A percentile compares a stretch with the other conserved stretches of the same genome.
phyloP scores from a whole-genome alignment of 2,797 vertebrate species.

The Vireo griseus region DNA sequence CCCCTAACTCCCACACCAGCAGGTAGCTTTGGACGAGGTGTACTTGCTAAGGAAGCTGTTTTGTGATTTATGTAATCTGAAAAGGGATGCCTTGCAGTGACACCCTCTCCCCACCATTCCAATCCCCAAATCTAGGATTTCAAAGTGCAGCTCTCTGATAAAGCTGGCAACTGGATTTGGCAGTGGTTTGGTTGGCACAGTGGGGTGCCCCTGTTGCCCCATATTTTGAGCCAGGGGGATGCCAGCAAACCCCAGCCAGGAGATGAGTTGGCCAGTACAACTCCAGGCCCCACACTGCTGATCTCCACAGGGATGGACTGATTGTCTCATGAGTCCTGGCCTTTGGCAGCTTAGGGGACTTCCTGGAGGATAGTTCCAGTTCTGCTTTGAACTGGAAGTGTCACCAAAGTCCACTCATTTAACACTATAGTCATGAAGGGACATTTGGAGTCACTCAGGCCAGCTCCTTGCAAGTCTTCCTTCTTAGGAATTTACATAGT shows the following conservation, averaged over 20 bases:
- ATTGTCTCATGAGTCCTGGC: not conserved
- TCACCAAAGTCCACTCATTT: not conserved
- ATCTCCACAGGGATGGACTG: not conserved
- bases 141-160: not conserved
- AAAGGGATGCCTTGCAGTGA: not conserved
- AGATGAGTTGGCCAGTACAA: not conserved
- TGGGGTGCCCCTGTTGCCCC: fast-evolving
- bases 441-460: not conserved
- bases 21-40: not conserved
- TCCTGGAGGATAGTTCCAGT: not conserved
- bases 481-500: not conserved
- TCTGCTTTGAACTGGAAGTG: not conserved
- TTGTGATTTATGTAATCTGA: not conserved
- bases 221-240: not conserved
- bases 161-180: not conserved
- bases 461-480: not conserved
- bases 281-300: not conserved
- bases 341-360: not conserved
- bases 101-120: not conserved
- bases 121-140: not conserved
- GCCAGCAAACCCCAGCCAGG: not conserved
- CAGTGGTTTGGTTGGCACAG: not conserved
- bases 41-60: not conserved
- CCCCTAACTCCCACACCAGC: not conserved
- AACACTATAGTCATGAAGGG: not conserved